Evolutionary conservation across 2,888 invertebrate species (phyloP).

Genomic region (Heliconius sara): DNA sequence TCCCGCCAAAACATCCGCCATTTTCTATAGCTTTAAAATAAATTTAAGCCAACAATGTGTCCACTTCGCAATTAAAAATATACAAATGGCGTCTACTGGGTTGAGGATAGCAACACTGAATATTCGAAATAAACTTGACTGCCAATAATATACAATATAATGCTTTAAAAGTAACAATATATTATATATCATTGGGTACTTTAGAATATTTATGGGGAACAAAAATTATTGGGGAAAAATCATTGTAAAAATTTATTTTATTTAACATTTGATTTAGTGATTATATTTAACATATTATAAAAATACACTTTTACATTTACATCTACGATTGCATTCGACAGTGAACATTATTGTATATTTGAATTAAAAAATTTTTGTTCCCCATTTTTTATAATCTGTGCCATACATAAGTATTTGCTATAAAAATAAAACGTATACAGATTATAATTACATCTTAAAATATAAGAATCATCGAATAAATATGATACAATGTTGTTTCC

Average conservation of each 20-base stretch:
- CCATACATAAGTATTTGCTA: slow-evolving; percentile 20
- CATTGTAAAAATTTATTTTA: slow-evolving; percentile 25
- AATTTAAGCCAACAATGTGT: slow-evolving; percentile 60
- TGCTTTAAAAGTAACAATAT: background rate
- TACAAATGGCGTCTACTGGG: slow-evolving; percentile 49
- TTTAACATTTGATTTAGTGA: slow-evolving; percentile 23
- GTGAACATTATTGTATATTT: slow-evolving; percentile 37
- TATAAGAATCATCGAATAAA: slow-evolving; percentile 29
- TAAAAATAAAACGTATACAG: slow-evolving; percentile 32
- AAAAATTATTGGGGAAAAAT: slow-evolving; percentile 41
- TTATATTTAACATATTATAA: slow-evolving; percentile 38
- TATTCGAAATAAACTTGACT: slow-evolving; percentile 32
- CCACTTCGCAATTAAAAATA: slow-evolving; percentile 51
- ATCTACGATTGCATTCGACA: slow-evolving; percentile 34
- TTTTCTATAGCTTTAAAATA: slow-evolving; percentile 74
- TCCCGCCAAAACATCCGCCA: slow-evolving; percentile 67
- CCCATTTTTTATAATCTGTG: slow-evolving; percentile 28
- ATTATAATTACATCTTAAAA: slow-evolving; percentile 36
- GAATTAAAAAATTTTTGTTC: slow-evolving; percentile 42
- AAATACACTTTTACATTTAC: slow-evolving; percentile 33
- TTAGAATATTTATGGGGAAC: slow-evolving; percentile 33
- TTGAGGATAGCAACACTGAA: slow-evolving; percentile 44
- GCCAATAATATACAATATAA: slow-evolving; percentile 18
- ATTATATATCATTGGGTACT: background rate
- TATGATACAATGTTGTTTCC: background rate